A percentile compares a stretch with the other conserved stretches of the same genome.
These are phyloP conservation scores for Caprella mutica DNA, from an alignment of 2,888 invertebrate genomes.

Conservation along the genomic window DNA sequence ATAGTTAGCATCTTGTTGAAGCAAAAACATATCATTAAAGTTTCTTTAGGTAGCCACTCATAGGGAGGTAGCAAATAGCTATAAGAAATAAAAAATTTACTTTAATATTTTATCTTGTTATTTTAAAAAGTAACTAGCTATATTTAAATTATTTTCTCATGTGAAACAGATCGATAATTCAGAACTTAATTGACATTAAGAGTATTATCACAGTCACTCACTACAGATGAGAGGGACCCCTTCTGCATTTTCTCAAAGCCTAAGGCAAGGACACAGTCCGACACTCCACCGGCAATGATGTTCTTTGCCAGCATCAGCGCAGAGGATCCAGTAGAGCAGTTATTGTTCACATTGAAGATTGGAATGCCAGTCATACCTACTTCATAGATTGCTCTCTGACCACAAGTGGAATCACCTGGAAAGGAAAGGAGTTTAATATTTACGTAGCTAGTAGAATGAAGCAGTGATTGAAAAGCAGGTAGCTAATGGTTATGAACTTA, in stretches of 20 bases:
- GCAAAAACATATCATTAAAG: too few species aligned
- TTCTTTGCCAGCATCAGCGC: constrained; percentile 84
- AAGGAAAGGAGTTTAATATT: constrained; percentile 1
- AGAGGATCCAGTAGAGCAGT: constrained; percentile 92
- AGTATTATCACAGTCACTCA: constrained; percentile 42
- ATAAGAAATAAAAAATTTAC: too few species aligned
- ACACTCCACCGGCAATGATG: constrained; percentile 73
- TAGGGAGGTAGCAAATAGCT: too few species aligned
- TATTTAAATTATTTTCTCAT: too few species aligned
- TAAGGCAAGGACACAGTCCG: constrained; percentile 77
- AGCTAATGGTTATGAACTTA: too few species aligned
- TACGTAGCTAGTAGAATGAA: neutral
- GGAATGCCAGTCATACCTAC: constrained; percentile 94
- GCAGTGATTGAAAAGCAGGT: too few species aligned
- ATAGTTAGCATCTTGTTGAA: too few species aligned
- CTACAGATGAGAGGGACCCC: constrained; percentile 69
- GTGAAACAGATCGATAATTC: too few species aligned
- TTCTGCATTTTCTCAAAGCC: constrained; percentile 98
- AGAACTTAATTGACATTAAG: too few species aligned
- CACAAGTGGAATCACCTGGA: constrained; percentile 79
- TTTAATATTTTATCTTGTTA: too few species aligned
- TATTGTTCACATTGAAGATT: constrained; percentile 95
- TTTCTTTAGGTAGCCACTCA: too few species aligned
- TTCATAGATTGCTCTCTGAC: constrained; percentile 87
- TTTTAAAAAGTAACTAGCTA: too few species aligned